Evolutionary conservation across 2,113 vertebrate species (phyloP), one percentile per base, ranked within the genome.

Genomic region (Salminus brasiliensis): DNA sequence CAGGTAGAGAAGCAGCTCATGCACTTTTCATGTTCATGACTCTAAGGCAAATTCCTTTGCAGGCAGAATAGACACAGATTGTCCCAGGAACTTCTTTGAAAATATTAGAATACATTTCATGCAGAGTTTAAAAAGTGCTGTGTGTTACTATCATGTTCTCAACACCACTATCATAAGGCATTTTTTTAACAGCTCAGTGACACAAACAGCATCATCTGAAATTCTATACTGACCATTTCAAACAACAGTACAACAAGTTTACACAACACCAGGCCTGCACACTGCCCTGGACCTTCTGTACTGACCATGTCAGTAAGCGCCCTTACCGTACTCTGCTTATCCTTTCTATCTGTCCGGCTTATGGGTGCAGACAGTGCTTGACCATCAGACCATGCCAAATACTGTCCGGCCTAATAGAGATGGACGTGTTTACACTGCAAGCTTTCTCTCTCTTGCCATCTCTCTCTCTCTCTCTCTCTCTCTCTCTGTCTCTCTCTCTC

Each of bases 371-470:
- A 55, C 23, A 25, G 23, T 55, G 52, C 23, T 23, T 55, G 52
- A 55, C n/a, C 21, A 55, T 23, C 72, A 60, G 72, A 74, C 55
- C 72, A 60, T 59, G 74, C 47, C 47, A 49, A 49, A 21, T 49
- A 21, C 47, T 5, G 47, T 49, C 18, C 18, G 11, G 18, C 4
- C 18, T 49, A 49, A 49, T 49, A 49, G 47, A 49, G 47, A 66
- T 3, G 6, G 45, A 76, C 74, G 66, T 76, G 74, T 76, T 87
- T n/a, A 36, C 67, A 16, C 27, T 59, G 2, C 47, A 49, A 12
- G 3, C 45, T 55, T 66, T 45, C 57, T 36, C 36, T 68, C 55
- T 75, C 80, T 27, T 12, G 18, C 47, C 6, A 1, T 49, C 2
- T 21, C 15, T 21, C 47, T 21, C 47, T 49, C 47, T 49, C 47